phyloP scores from a whole-genome alignment of 2,888 invertebrate species.

The Cheilosia vulpina region DNA sequence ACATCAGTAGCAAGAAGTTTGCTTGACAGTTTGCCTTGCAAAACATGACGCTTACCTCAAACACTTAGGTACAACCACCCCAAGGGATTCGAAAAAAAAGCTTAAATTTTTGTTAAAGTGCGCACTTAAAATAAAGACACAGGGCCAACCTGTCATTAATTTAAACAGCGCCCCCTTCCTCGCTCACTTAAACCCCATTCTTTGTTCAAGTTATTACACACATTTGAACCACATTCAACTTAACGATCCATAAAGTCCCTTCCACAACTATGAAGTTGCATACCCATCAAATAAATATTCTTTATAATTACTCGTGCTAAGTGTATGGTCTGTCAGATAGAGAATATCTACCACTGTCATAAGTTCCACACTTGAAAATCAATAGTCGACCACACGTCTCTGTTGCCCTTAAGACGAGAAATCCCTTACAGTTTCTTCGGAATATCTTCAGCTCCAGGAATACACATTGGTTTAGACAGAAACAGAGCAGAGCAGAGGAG shows the following conservation, averaged over 20 bases:
- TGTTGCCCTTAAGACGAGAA: constrained; percentile 15
- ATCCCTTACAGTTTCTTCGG: constrained; percentile 42
- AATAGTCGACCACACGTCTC: constrained; percentile 23
- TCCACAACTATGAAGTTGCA: background rate
- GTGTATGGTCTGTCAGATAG: constrained; percentile 47
- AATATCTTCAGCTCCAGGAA: background rate
- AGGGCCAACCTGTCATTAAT: background rate
- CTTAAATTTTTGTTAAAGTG: too few relatives aligned
- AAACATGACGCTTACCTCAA: too few relatives aligned
- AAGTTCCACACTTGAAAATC: constrained; percentile 54
- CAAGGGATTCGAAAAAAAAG: too few relatives aligned
- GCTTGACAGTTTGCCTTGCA: too few relatives aligned
- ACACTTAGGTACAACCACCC: too few relatives aligned
- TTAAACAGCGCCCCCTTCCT: background rate
- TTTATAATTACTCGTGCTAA: constrained; percentile 52
- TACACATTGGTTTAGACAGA: background rate
- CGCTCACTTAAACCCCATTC: background rate
- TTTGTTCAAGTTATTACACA: background rate
- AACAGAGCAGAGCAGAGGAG: constrained; percentile 5
- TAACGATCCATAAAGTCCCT: constrained; percentile 34
- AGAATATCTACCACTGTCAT: constrained; percentile 39
- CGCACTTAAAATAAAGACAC: too few relatives aligned
- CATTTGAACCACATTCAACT: constrained; percentile 9
- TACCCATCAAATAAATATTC: constrained; percentile 41
- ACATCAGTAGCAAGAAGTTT: too few relatives aligned